Evolutionary conservation across 2,888 invertebrate species (phyloP), one percentile per base, ranked within the genome.

Genomic region (Apamea epomidion): DNA sequence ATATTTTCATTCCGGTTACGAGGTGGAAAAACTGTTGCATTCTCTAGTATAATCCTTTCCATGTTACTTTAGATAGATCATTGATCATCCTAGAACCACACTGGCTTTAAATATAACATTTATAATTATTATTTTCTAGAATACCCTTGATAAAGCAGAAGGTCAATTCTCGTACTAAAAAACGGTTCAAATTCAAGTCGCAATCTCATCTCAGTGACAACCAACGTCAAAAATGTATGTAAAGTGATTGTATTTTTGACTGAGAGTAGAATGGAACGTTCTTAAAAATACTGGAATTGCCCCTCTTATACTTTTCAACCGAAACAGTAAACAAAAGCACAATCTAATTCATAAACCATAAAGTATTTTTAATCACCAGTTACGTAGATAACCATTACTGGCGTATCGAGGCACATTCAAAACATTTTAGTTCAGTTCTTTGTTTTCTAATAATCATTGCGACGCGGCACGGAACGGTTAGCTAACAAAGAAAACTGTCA

Each of bases 371-470:
- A 82, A 88, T 86, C 75, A 84, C 71, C 51, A 65, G 65, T 78
- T 82, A 87, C 65, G 74, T 84, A 85, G 89, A 87, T 86, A 85
- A 81, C 81, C 76, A 76, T 82, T 86, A 82, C 69, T 70, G 60
- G 71, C 54, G 65, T 81, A 84, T 87, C 75, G 78, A 80, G 77
- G 67, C 37, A 81, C 82, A 79, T 84, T 89, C 54, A 81, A 78
- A 83, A 84, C 81, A 82, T 86, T 90, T 88, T 78, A 85, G 72
- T 81, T 81, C 54, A 82, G 81, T 87, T 85, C 80, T 86, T 87
- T 85, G 86, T 86, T 88, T 89, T 81, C 77, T 42, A 82, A 73
- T 62, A 88, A 89, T 90, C 84, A 92, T 90, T 87, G 90, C 88
- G 67, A 64, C 76, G 82, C 73, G 87, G 60, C 91, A 92, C 91